These are phyloP conservation scores for Galerucella calmariensis DNA, from an alignment of 2,888 invertebrate species.

Conservation along the genomic window DNA sequence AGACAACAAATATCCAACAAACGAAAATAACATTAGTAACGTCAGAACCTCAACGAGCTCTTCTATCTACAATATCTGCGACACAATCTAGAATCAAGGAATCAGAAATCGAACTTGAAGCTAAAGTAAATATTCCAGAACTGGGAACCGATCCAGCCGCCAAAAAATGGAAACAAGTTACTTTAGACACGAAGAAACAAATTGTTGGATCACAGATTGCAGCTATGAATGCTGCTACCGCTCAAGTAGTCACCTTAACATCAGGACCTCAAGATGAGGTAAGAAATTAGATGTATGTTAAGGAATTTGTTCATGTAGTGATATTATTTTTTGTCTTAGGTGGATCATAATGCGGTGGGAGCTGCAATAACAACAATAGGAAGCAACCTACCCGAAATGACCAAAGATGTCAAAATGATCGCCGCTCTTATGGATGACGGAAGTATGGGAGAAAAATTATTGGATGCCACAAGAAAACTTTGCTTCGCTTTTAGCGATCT, in stretches of 20 bases:
- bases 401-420: slow-evolving; percentile 92
- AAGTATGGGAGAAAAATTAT: slow-evolving; percentile 82
- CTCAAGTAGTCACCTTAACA: slow-evolving; percentile 73
- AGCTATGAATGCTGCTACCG: slow-evolving; percentile 99
- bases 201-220: slow-evolving; percentile 97
- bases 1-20: slow-evolving; percentile 72
- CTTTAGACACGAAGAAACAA: slow-evolving; percentile 94
- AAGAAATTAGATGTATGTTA: not conserved
- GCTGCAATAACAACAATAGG: slow-evolving; percentile 98
- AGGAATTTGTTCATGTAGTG: not conserved
- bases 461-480: slow-evolving; percentile 92
- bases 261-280: slow-evolving; percentile 81
- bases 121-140: slow-evolving; percentile 74
- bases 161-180: slow-evolving; percentile 93
- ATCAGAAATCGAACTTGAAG: slow-evolving; percentile 78
- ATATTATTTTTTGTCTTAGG: slow-evolving; percentile 16
- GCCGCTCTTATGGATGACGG: slow-evolving; percentile 94
- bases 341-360: slow-evolving; percentile 95
- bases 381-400: slow-evolving; percentile 95
- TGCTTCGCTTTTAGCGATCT: slow-evolving; percentile 96
- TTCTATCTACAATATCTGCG: slow-evolving; percentile 89
- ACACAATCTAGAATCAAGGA: slow-evolving; percentile 89
- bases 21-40: slow-evolving; percentile 87
- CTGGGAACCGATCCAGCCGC: slow-evolving; percentile 87
- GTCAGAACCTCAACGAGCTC: slow-evolving; percentile 91